A percentile compares a stretch with the other conserved stretches of the same genome.
Evolutionary conservation across 2,888 invertebrate species (phyloP).

Genomic region (Tethea ocularis): DNA sequence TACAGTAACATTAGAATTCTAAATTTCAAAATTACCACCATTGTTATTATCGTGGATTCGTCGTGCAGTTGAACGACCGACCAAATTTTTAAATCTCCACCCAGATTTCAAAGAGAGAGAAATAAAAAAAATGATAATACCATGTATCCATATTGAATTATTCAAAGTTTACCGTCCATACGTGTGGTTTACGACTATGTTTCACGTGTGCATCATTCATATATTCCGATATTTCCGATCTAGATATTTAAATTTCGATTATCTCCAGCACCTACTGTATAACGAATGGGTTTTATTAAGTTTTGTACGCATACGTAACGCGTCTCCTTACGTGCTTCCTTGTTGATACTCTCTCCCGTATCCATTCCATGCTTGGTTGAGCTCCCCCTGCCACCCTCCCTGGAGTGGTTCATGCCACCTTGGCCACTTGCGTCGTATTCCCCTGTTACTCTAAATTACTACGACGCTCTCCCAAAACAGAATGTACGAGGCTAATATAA

Average conservation of each 20-base stretch:
- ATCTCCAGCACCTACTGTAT: conserved; percentile 38
- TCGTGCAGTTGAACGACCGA: conserved; percentile 68
- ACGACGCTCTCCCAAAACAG: conserved; percentile 41
- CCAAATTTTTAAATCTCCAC: conserved; percentile 73
- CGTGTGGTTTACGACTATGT: conserved; percentile 53
- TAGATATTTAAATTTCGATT: conserved; percentile 62
- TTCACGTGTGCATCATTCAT: conserved; percentile 51
- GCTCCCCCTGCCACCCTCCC: conserved; percentile 40
- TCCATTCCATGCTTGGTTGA: conserved; percentile 55
- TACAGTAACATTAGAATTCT: conserved; percentile 29
- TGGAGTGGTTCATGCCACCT: conserved; percentile 44
- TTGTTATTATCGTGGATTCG: conserved; percentile 36
- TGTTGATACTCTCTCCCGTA: conserved; percentile 38
- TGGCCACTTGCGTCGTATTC: conserved; percentile 37
- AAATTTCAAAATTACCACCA: conserved; percentile 42
- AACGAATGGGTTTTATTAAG: conserved; percentile 33
- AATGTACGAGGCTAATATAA: conserved; percentile 46
- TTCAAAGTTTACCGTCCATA: conserved; percentile 58
- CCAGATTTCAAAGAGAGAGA: conserved; percentile 58
- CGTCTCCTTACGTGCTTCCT: conserved; percentile 20
- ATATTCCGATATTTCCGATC: conserved; percentile 65
- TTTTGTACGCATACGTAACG: conserved; percentile 23
- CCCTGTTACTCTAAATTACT: conserved; percentile 53
- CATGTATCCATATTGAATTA: conserved; percentile 63
- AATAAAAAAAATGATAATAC: conserved; percentile 67